Evolutionary conservation across 2,113 vertebrate species (phyloP).

Genomic region (Salvelinus alpinus): DNA sequence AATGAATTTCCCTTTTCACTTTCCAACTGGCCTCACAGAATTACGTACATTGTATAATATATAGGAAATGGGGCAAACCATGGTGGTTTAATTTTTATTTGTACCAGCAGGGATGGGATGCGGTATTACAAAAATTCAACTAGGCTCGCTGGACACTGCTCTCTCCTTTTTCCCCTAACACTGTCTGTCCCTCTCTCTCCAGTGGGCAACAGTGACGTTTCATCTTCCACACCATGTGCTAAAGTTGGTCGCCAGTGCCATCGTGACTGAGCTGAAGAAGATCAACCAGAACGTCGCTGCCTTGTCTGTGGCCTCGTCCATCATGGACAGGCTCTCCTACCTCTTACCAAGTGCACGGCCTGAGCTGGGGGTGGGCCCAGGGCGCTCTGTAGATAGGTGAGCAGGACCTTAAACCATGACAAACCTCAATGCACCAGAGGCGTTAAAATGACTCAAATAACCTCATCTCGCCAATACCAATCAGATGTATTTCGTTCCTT

Average conservation of each 20-base stretch:
- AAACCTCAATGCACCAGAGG: too few species aligned
- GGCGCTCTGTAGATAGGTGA: slow-evolving; percentile 96
- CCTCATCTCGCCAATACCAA: too few species aligned
- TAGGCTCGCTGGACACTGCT: neutral
- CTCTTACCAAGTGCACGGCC: slow-evolving; percentile 95
- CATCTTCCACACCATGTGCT: slow-evolving; percentile 97
- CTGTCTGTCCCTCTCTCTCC: slow-evolving; percentile 36
- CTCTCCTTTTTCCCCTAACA: neutral
- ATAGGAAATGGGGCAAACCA: neutral
- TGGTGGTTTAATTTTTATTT: neutral
- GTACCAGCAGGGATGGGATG: neutral
- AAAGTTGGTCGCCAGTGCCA: slow-evolving; percentile 90
- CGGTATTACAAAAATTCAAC: neutral
- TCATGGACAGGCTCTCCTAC: slow-evolving; percentile 99
- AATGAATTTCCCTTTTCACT: slow-evolving; percentile 27
- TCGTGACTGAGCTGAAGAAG: slow-evolving; percentile 99
- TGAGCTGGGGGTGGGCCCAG: slow-evolving; percentile 95
- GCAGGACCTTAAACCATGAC: too few species aligned
- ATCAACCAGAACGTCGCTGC: slow-evolving; percentile 99
- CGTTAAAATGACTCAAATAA: too few species aligned
- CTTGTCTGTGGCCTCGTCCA: slow-evolving; percentile 97
- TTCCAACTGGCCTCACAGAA: slow-evolving; percentile 10
- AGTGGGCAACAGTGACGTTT: slow-evolving; percentile 99
- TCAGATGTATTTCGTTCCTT: neutral
- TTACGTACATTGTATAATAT: neutral